Conservation (phyloP, 2,888 invertebrate species). For the Chrysina gloriosa region DNA sequence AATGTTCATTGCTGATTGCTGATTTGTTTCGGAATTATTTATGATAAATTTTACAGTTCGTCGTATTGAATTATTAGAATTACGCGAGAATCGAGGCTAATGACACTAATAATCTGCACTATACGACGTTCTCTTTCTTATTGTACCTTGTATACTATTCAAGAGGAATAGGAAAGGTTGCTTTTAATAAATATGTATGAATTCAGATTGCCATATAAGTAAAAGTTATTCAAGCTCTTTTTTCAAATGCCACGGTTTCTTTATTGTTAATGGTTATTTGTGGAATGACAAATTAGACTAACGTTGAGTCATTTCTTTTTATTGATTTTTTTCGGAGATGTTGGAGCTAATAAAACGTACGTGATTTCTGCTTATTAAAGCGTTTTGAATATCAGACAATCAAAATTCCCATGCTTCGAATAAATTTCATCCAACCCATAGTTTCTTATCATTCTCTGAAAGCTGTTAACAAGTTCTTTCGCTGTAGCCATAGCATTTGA, state of each 20-base stretch:
- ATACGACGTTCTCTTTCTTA: slow-evolving; percentile 11
- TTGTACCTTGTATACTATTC: slow-evolving; percentile 2
- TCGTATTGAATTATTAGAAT: not conserved
- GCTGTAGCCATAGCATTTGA: no score
- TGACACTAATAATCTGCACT: slow-evolving; percentile 9
- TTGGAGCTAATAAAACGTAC: no score
- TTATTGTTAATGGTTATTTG: not conserved
- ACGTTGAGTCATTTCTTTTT: not conserved
- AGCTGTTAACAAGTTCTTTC: no score
- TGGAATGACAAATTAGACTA: not conserved
- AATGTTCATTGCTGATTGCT: not conserved
- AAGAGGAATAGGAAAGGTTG: not conserved
- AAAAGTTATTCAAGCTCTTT: slow-evolving; percentile 4
- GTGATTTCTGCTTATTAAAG: not conserved
- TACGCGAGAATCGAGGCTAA: slow-evolving; percentile 23
- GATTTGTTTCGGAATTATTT: not conserved
- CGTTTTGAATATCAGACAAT: no score
- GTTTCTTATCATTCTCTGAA: no score
- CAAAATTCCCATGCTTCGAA: no score
- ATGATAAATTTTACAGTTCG: not conserved
- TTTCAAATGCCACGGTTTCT: not conserved
- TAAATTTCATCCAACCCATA: no score
- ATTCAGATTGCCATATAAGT: slow-evolving; percentile 14
- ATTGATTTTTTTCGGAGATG: not conserved
- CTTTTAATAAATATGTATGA: slow-evolving; percentile 14